Evolutionary conservation across 2,888 invertebrate species (phyloP), one percentile per base, ranked within the genome.

Genomic region (Papilio protenor): DNA sequence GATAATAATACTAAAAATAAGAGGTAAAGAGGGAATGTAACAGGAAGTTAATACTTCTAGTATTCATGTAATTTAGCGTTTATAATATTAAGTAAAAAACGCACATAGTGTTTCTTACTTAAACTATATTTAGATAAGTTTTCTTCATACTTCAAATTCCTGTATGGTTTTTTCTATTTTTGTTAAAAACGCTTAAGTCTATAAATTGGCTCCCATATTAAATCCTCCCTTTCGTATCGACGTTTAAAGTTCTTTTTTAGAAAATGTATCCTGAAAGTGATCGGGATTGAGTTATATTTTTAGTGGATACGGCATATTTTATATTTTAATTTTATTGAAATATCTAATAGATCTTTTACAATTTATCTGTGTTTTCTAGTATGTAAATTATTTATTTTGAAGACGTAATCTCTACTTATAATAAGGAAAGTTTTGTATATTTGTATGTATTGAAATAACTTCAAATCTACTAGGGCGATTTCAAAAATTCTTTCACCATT

Each of bases 231-330:
- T 85, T 83, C 80, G 76, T 85, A 86, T 88, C 85, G 87, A 88
- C 87, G 85, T 86, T 85, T 85, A 84, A 89, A 89, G 83, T 87
- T 84, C 85, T 86, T 87, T 88, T 87, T 85, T 82, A 80, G 86
- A 83, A 87, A 84, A 87, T 86, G 86, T 86, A 82, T 86, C 86
- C 83, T 84, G 81, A 85, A 86, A 87, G 87, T 85, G 83, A 84
- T 85, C 83, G 85, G 80, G 80, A 83, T 77, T 78, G 61, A 47
- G 66, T 72, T 74, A 59, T 59, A 55, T 76, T 77, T 79, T 79
- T 55, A 73, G 76, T 82, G 86, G 86, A 87, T 82, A 79, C 23
- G 85, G 83, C 78, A 85, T 66, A 47, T 14, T 73, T 59, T 78
- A 45, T 72, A 76, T 23, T 23, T 3, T 23, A 2, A 55, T 55